These are phyloP conservation scores for Cervus canadensis DNA, from an alignment of 2,113 vertebrate species.

Conservation along the genomic window DNA sequence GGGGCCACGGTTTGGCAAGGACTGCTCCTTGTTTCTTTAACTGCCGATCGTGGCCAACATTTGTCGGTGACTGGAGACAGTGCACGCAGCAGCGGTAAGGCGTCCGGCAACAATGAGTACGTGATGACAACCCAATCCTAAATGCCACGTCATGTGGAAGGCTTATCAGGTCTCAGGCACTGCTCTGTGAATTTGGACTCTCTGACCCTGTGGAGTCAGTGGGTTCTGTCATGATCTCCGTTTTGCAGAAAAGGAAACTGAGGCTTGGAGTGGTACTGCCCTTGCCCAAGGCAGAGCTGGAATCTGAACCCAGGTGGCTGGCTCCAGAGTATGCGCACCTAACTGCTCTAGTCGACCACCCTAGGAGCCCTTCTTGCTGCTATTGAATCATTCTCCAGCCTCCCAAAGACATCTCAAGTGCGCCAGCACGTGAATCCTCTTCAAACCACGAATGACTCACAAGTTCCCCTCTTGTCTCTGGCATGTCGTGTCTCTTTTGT, in stretches of 20 bases:
- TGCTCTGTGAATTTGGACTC: background rate
- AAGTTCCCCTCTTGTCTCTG: background rate
- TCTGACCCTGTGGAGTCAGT: background rate
- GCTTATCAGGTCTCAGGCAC: background rate
- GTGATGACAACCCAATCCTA: rapidly evolving
- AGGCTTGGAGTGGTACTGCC: background rate
- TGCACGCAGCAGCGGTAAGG: rapidly evolving
- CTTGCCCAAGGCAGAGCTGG: background rate
- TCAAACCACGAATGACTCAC: rapidly evolving
- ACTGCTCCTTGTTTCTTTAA: background rate
- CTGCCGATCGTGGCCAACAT: background rate
- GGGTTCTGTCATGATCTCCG: background rate
- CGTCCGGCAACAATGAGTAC: rapidly evolving
- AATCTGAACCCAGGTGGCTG: background rate
- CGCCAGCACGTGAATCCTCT: rapidly evolving
- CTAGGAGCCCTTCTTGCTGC: rapidly evolving
- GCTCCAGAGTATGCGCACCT: background rate
- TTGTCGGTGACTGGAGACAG: background rate
- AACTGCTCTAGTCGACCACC: rapidly evolving
- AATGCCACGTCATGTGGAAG: rapidly evolving
- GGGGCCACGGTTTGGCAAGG: rapidly evolving
- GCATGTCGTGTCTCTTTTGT: rapidly evolving
- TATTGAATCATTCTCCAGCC: rapidly evolving
- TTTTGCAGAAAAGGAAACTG: background rate
- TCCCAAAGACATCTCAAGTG: background rate